Base-by-base conservation (phyloP, 2,797 vertebrate species). In the Pygocentrus nattereri region DNA sequence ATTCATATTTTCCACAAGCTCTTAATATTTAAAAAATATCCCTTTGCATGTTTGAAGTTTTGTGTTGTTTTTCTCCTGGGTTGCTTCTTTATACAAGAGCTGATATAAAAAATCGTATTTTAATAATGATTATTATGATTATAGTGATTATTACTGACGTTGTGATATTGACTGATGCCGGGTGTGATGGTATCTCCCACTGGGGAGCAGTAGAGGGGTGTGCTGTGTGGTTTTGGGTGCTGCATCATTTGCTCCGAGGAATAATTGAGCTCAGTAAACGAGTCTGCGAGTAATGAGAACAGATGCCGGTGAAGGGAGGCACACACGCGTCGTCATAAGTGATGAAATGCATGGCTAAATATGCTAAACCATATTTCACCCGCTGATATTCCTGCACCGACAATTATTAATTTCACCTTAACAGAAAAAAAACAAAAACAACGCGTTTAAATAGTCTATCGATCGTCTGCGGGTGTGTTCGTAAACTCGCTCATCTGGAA, bases 171-270 rank as follows among this genome's bases (percentile, higher is more conserved):
- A 4, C 49, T 18, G 18, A 50, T 50, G 18, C 18, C 18, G 49
- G 15, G 8, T 50, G 3, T 50, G 12, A 59, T 59, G n/a, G 15
- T 25, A 59, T 59, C 21, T 25, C 27, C 59, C 30, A 25, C 50
- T n/a, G n/a, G n/a, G n/a, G n/a, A 3, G 18, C 50, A 59, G 25
- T 2, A n/a, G 3, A 16, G 6, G 7, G 3, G 56, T 59, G 58
- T 61, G 31, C 2, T 38, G 62, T 38, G 30, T 34, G 30, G 4
- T 31, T 65, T 86, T 62, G 25, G 64, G 59, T 79, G 47, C 71
- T 67, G 59, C 50, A 64, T 77, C 82, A 79, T 84, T 82, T 82
- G 54, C 30, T 81, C 80, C 54, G 70, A 70, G 59, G 70, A 81
- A 80, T 67, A 83, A 84, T 71, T 67, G 65, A 52, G 59, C 31